Evolutionary conservation across 2,113 vertebrate genomes (phyloP).

Genomic region (Herpailurus yagouaroundi): DNA sequence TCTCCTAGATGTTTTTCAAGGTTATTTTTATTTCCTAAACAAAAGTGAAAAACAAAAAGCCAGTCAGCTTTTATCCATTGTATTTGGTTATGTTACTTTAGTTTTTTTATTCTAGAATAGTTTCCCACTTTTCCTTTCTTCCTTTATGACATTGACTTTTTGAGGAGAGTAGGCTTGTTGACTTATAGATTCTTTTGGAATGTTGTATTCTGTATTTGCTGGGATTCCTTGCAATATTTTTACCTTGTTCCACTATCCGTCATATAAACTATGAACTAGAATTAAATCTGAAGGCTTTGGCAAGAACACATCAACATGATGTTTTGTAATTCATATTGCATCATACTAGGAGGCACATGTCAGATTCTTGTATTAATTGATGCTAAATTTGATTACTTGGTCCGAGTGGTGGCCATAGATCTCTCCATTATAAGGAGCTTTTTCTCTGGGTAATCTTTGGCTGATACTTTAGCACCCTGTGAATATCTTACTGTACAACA

Average conservation of each 20-base stretch:
- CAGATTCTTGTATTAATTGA: not conserved
- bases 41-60: not conserved
- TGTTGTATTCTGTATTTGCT: not conserved
- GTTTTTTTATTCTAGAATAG: not conserved
- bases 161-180: not conserved
- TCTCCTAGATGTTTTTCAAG: not conserved
- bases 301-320: not conserved
- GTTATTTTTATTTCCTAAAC: not conserved
- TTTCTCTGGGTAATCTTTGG: not conserved
- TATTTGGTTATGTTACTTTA: not conserved
- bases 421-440: not conserved
- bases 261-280: not conserved
- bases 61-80: not conserved
- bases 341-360: not conserved
- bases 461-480: not conserved
- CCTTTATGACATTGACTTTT: not conserved
- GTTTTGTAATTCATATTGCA: not conserved
- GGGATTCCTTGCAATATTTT: not conserved
- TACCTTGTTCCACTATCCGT: not conserved
- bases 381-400: not conserved
- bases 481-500: not conserved
- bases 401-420: not conserved
- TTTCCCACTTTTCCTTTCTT: not conserved
- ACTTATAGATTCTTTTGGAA: not conserved
- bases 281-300: not conserved